phyloP scores from a whole-genome alignment of 2,797 vertebrate genomes.

The Sciurus vulgaris region DNA sequence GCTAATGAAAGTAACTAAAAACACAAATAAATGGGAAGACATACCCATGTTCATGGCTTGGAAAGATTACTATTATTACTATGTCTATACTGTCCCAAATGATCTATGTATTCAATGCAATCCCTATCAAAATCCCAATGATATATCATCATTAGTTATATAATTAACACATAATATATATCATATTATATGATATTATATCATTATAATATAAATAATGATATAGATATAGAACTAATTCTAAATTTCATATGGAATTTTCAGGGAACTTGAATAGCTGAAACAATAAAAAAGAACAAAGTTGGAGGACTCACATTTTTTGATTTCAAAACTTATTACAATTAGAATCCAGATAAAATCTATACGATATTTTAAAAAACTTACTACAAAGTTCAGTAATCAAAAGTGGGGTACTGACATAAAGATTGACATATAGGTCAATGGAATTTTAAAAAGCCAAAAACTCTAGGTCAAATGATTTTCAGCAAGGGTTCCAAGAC shows the following conservation, averaged over 20 bases:
- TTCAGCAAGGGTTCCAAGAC: neutral
- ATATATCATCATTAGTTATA: too few species aligned
- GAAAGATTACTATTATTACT: conserved; percentile 36
- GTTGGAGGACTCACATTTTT: neutral
- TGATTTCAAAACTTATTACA: too few species aligned
- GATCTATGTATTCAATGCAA: neutral
- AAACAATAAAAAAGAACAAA: conserved; percentile 20
- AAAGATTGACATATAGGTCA: neutral
- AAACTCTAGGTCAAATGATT: conserved; percentile 24
- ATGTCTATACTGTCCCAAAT: neutral
- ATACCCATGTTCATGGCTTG: neutral
- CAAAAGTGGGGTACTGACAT: neutral
- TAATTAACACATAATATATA: too few species aligned
- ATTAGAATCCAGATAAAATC: too few species aligned
- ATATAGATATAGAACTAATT: neutral
- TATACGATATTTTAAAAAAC: neutral
- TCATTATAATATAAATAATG: too few species aligned
- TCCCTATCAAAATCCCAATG: neutral
- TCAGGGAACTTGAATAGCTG: neutral
- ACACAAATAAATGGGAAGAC: conserved; percentile 2
- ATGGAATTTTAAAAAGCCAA: conserved; percentile 6
- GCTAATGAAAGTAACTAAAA: conserved; percentile 15
- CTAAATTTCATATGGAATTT: conserved; percentile 49
- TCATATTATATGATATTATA: too few species aligned
- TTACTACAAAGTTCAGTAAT: conserved; percentile 9